phyloP scores from a whole-genome alignment of 2,888 invertebrate species.

The Sesia bembeciformis region DNA sequence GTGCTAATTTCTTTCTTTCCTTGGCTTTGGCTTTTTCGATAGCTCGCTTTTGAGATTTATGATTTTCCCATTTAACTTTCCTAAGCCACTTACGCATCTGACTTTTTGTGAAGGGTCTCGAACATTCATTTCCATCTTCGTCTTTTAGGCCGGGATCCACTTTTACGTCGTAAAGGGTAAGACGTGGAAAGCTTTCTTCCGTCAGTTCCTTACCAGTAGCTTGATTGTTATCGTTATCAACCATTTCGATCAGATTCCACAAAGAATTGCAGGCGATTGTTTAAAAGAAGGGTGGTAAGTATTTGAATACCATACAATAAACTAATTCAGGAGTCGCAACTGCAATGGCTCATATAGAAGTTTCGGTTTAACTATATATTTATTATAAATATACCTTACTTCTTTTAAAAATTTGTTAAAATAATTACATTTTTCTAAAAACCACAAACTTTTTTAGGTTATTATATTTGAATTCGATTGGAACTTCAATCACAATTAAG shows the following conservation, averaged over 20 bases:
- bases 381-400: too few relatives aligned
- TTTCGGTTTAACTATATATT: background rate
- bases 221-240: background rate
- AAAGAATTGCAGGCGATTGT: background rate
- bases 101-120: constrained; percentile 73
- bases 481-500: too few relatives aligned
- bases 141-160: constrained; percentile 64
- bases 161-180: constrained; percentile 51
- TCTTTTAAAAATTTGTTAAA: too few relatives aligned
- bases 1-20: constrained; percentile 79
- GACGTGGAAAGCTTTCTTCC: constrained; percentile 32
- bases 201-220: constrained; percentile 1
- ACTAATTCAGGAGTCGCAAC: background rate
- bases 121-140: constrained; percentile 53
- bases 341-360: too few relatives aligned
- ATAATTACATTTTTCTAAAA: too few relatives aligned
- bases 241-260: background rate
- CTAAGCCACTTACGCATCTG: constrained; percentile 80
- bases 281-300: background rate
- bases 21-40: constrained; percentile 83
- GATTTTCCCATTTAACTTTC: constrained; percentile 81
- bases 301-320: too few relatives aligned
- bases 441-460: too few relatives aligned
- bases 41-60: constrained; percentile 80
- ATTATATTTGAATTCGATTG: too few relatives aligned